phyloP scores from a whole-genome alignment of 2,888 invertebrate species.

The Anagyrus pseudococci region DNA sequence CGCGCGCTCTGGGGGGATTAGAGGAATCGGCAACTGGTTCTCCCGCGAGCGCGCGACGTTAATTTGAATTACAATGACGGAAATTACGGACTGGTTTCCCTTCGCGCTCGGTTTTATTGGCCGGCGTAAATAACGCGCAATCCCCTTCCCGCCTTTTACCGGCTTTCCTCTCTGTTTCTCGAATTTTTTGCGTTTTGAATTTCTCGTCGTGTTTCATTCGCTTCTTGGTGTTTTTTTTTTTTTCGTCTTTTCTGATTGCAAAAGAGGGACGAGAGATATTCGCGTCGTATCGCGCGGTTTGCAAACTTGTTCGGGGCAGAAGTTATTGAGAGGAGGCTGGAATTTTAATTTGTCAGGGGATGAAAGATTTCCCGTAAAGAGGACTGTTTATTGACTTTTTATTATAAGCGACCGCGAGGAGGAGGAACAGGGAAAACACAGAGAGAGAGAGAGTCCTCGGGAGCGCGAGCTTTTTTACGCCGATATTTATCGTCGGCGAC shows the following conservation, averaged over 20 bases:
- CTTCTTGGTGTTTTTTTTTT: slow-evolving; percentile 6
- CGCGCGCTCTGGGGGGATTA: slow-evolving; percentile 22
- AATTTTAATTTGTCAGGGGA: slow-evolving; percentile 41
- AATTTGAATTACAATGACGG: slow-evolving; percentile 40
- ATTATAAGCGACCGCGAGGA: slow-evolving; percentile 13
- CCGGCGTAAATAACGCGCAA: slow-evolving; percentile 21
- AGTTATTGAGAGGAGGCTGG: slow-evolving; percentile 26
- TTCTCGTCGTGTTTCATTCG: not conserved
- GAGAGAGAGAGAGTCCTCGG: too few relatives aligned
- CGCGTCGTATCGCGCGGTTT: not conserved
- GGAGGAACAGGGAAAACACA: not conserved
- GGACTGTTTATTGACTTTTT: slow-evolving; percentile 37
- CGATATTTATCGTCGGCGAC: slow-evolving; percentile 31
- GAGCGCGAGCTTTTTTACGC: too few relatives aligned
- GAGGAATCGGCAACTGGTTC: slow-evolving; percentile 33
- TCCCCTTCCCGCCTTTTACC: not conserved
- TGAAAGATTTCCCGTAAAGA: slow-evolving; percentile 39
- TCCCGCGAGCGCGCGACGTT: slow-evolving; percentile 23
- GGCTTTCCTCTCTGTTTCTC: not conserved
- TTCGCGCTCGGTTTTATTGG: slow-evolving; percentile 29
- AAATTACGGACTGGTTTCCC: slow-evolving; percentile 33
- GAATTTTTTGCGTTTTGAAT: slow-evolving; percentile 1
- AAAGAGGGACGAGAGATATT: not conserved
- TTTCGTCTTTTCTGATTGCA: not conserved
- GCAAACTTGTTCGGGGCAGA: slow-evolving; percentile 31